Evolutionary conservation across 2,113 vertebrate species (phyloP).

Genomic region (Glareola pratincola): DNA sequence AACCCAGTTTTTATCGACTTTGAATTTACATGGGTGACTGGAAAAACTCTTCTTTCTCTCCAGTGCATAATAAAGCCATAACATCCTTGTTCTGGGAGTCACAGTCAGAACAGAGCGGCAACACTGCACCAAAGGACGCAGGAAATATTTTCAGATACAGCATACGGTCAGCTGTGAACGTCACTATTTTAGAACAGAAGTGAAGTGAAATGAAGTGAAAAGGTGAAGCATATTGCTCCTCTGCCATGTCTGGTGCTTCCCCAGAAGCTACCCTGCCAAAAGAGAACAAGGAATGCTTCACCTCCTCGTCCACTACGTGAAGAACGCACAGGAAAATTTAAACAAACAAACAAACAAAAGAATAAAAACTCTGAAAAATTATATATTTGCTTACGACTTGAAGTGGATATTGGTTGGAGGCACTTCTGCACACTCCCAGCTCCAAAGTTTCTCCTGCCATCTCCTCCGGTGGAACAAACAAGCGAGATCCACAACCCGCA

Average conservation of each 20-base stretch:
- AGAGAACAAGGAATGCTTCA: neutral
- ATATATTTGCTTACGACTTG: rapidly evolving
- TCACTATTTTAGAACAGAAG: neutral
- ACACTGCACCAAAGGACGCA: neutral
- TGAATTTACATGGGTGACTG: neutral
- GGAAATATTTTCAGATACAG: neutral
- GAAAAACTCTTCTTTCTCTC: neutral
- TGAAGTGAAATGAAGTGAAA: neutral
- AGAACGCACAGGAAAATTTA: neutral
- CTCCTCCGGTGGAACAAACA: neutral
- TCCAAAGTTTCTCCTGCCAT: neutral
- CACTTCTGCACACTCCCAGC: neutral
- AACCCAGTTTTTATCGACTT: neutral
- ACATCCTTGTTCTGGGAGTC: neutral
- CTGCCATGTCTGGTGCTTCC: neutral
- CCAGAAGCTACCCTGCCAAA: neutral
- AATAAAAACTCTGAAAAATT: neutral
- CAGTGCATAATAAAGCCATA: rapidly evolving
- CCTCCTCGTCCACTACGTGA: neutral
- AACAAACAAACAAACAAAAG: rapidly evolving
- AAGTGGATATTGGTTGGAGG: neutral
- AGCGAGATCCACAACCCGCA: neutral
- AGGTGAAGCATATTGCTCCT: neutral
- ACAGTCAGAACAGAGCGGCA: neutral
- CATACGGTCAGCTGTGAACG: rapidly evolving